Base-by-base conservation (phyloP, 1,140 invertebrate genomes). In the Pararge aegeria region DNA sequence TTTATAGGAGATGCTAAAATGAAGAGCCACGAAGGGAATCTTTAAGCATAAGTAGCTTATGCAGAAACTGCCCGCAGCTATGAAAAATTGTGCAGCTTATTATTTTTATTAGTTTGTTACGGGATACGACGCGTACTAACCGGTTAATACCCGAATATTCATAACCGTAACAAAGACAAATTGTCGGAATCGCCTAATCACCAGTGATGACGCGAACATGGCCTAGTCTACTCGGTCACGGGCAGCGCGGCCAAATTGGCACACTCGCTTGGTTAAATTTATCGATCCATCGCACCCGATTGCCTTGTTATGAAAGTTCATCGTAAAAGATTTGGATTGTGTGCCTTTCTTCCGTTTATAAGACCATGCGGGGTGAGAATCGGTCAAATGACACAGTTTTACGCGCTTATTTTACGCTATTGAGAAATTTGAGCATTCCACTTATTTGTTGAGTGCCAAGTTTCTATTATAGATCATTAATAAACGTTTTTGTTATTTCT, bases 171-270 rank as follows among this genome's bases (percentile, higher is more conserved):
- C 3, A 38, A 50, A 38, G 55, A 57, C 27, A 57, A 57, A 50
- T 50, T 13, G 7, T 46, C 42, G 19, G 53, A 34, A 46, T 21
- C 38, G 49, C 42, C 38, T 30, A 51, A 51, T 30, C 37, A 52
- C 56, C 50, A 63, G 55, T 58, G 20, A 29, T 46, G 42, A 46
- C 42, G 42, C 38, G 38, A 57, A 60, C 61, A 46, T 50, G 57
- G 60, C 49, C 55, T 55, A 62, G 66, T 71, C 67, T 57, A 65
- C 52, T 70, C 66, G 75, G 70, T 73, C 78, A 79, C 70, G 77
- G 73, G 68, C 74, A 61, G 67, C 71, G 68, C 42, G 42, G 77
- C 72, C 77, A 80, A 83, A 60, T 83, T 83, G 80, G 80, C 80
- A 81, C 64, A 64, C 60, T 55, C 44, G 67, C 66, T 54, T 73